phyloP scores from a whole-genome alignment of 2,888 invertebrate species.

The Pseudoips prasinana region DNA sequence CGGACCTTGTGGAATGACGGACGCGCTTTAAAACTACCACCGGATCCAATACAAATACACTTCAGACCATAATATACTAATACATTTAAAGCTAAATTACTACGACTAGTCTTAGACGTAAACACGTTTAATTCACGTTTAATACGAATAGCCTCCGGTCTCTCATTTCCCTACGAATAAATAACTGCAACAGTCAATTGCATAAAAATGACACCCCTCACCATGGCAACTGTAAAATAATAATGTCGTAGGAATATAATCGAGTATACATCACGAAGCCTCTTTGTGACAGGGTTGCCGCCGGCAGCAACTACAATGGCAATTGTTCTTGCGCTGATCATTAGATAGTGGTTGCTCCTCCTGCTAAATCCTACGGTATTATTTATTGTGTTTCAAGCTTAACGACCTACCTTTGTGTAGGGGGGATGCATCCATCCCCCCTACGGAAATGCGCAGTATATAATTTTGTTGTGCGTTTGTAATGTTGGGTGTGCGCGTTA shows the following conservation, averaged over 20 bases:
- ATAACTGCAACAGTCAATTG: neutral
- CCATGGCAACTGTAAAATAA: slow-evolving; percentile 10
- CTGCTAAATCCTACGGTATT: slow-evolving; percentile 48
- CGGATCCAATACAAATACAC: too few species aligned
- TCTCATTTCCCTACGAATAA: too few species aligned
- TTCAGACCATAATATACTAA: too few species aligned
- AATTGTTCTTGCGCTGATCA: slow-evolving; percentile 64
- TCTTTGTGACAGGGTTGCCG: slow-evolving; percentile 66
- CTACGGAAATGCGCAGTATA: slow-evolving; percentile 27
- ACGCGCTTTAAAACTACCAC: too few species aligned
- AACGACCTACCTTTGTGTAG: slow-evolving; percentile 31
- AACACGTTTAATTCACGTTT: too few species aligned
- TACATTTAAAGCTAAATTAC: too few species aligned
- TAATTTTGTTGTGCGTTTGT: slow-evolving; percentile 27
- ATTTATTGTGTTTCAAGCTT: slow-evolving; percentile 40
- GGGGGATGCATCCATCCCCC: slow-evolving; percentile 28
- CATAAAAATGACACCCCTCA: too few species aligned
- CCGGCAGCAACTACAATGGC: slow-evolving; percentile 69
- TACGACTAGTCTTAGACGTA: too few species aligned
- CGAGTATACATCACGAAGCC: slow-evolving; percentile 41
- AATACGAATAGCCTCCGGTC: too few species aligned
- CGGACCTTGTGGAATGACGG: too few species aligned
- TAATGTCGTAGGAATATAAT: slow-evolving; percentile 35
- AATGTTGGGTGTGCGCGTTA: neutral
- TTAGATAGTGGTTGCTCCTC: slow-evolving; percentile 47